A percentile compares a stretch with the other conserved stretches of the same genome.
phyloP scores from a whole-genome alignment of 2,888 invertebrate genomes.

The Keiferia lycopersicella region DNA sequence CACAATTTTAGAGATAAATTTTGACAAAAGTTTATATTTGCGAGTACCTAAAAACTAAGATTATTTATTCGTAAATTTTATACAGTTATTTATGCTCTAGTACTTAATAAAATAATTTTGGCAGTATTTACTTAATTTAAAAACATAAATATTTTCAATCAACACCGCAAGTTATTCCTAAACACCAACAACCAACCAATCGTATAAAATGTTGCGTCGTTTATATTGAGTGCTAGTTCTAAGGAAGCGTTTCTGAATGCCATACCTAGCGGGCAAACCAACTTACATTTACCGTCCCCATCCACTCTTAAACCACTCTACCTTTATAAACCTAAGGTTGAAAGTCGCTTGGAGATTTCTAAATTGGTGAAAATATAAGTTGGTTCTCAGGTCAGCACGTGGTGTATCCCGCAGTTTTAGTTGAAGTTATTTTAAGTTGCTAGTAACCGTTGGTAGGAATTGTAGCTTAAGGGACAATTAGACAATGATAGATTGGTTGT shows the following conservation, averaged over 20 bases:
- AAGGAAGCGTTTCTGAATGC: slow-evolving; percentile 28
- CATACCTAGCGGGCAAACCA: slow-evolving; percentile 25
- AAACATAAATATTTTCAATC: no score
- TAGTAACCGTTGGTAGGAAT: slow-evolving; percentile 28
- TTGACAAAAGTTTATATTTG: no score
- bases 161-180: background rate
- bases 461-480: slow-evolving; percentile 10
- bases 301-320: background rate
- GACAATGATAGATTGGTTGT: slow-evolving; percentile 13
- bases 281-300: background rate
- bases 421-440: slow-evolving; percentile 26
- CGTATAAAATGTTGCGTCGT: slow-evolving; percentile 21
- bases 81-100: no score
- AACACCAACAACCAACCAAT: background rate
- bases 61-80: no score
- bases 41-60: no score
- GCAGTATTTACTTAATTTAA: no score
- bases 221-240: slow-evolving; percentile 23
- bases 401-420: slow-evolving; percentile 20
- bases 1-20: no score
- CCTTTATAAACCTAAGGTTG: background rate
- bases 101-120: no score
- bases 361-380: slow-evolving; percentile 1
- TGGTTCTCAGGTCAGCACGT: slow-evolving; percentile 21
- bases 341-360: background rate